Evolutionary conservation across 2,888 invertebrate species (phyloP), one percentile per base, ranked within the genome.

Genomic region (Agrilus mali): DNA sequence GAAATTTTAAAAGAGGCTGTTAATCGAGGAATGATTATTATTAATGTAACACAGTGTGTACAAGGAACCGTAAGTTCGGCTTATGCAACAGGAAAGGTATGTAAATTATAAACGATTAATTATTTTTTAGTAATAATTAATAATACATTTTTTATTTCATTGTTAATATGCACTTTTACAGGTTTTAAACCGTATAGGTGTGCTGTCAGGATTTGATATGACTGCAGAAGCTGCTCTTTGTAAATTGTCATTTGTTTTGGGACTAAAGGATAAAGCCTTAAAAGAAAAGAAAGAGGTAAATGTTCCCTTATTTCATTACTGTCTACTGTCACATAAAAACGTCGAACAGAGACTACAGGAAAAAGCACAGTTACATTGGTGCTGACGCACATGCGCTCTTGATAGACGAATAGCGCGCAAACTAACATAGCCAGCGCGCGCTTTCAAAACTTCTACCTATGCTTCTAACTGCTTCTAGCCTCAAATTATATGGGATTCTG

Each of bases 171-270:
- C n/a, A 41, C 33, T 43, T 50, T 46, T 51, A 50, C 52, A 77
- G 77, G 68, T 70, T 15, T 62, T 86, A 45, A 65, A 72, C 31
- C 74, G 79, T 42, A 74, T 73, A 43, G 90, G 90, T 1, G 82
- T 90, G 1, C 75, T 86, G 20, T 74, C 82, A 1, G 90, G 92
- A 0, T 78, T 73, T 44, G 92, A 93, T 59, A 87, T 92, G 86
- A 96, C 96, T 0, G 84, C 89, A 0, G 96, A 96, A 65, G 92
- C 96, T 0, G 94, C 95, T 0, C 73, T 95, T 7, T 81, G 89
- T 2, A 97, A 97, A 64, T 70, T 97, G 2, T 77, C 85, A 0
- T 96, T 93, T 57, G 87, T 96, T 1, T 68, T 96, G 17, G 84
- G 88, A 1, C 87, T 92, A 60, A 69, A 72, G 5, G 78, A 82